Conservation (phyloP, 92 coral and sea anemone genomes). For the Porites lobata region DNA sequence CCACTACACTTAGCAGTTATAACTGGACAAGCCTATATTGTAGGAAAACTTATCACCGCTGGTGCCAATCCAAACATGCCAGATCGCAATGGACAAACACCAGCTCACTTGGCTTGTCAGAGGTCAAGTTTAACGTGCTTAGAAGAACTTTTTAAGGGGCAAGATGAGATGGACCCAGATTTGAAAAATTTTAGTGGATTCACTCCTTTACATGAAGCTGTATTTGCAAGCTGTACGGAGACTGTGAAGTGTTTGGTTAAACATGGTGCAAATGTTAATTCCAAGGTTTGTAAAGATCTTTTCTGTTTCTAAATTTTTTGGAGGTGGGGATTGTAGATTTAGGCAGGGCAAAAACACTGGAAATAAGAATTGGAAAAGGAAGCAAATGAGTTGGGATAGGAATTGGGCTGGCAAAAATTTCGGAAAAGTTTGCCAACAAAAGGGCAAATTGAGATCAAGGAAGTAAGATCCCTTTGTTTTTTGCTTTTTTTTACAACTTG, state of each 20-base stretch:
- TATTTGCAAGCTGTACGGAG: constrained; percentile 70
- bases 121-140: constrained; percentile 78
- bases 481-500: too few relatives aligned
- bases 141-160: constrained; percentile 58
- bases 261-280: constrained; percentile 88
- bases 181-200: constrained; percentile 82
- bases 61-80: constrained; percentile 88
- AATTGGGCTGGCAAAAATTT: too few relatives aligned
- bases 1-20: constrained; percentile 96
- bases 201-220: constrained; percentile 92
- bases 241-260: constrained; percentile 71
- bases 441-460: too few relatives aligned
- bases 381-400: too few relatives aligned
- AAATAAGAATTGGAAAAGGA: background rate
- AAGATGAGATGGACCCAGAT: constrained; percentile 61
- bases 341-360: background rate
- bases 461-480: too few relatives aligned
- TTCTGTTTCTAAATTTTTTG: too few relatives aligned
- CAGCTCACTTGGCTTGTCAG: constrained; percentile 87
- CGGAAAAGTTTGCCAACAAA: too few relatives aligned
- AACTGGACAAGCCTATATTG: constrained; percentile 81
- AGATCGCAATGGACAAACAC: constrained; percentile 98
- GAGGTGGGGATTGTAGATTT: too few relatives aligned
- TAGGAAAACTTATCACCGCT: constrained; percentile 74
- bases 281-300: constrained; percentile 67